Base-by-base conservation (phyloP, 2,113 vertebrate genomes). In the Tapirus terrestris region DNA sequence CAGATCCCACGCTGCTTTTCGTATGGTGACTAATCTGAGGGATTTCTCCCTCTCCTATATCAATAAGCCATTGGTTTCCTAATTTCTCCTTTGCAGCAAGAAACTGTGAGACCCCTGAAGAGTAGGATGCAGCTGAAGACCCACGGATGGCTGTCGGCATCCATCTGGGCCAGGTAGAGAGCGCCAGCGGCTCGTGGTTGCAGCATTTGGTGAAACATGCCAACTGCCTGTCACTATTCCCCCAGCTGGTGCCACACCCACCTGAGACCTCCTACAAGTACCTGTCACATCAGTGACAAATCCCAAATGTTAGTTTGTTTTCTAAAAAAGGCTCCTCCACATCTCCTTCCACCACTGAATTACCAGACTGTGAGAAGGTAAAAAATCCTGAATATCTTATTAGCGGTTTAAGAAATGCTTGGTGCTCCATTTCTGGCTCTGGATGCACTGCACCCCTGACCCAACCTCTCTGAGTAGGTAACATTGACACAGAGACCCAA, bases 161-260 rank as follows among this genome's bases (percentile, higher is more conserved):
- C 81, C 89, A 70, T 33, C n/a, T 18, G 20, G 4, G 18, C 21
- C 2, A 45, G 51, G 60, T 58, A 68, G 63, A 36, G 75, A 1
- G 27, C 56, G 17, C 0, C 0, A 8, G 0, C 1, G 7, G 29
- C 0, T 4, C 23, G 0, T 12, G 6, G 9, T n/a, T 76, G 56
- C 1, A 18, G 18, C 53, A 23, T 12, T 6, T 0, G 33, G 0
- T 7, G 86, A 53, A 72, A 39, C 91, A 63, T 33, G 77, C 76
- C 7, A 12, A 73, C 36, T 56, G 56, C 72, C n/a, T 68, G 43
- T 68, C 76, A 18, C 2, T 33, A 53, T 58, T 63, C 0, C 1
- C 79, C 79, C 20, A 0, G 60, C 79, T 53, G 48, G 17, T 70
- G 18, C 58, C 80, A 21, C 63, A 31, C 43, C 56, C 29, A 31